Evolutionary conservation across 2,888 invertebrate species (phyloP).

Genomic region (Entomobrya multifasciata): DNA sequence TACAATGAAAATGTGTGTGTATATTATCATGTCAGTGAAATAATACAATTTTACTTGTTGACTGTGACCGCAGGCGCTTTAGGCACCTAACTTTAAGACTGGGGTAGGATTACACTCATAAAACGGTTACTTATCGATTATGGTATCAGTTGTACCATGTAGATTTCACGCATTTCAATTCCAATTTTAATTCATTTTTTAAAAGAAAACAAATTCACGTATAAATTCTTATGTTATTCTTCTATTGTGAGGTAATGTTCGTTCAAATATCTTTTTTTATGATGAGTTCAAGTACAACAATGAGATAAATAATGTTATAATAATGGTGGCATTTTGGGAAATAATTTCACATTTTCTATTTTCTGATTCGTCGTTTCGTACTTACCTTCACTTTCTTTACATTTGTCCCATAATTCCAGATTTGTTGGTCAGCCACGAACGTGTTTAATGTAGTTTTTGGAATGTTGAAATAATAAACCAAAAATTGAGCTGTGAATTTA

Average conservation of each 20-base stretch:
- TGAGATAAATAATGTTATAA: not conserved
- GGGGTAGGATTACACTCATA: not conserved
- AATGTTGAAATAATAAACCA: not conserved
- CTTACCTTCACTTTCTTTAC: slow-evolving; percentile 25
- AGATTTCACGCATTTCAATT: not conserved
- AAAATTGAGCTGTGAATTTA: slow-evolving; percentile 11
- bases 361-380: not conserved
- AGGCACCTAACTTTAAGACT: slow-evolving; percentile 11
- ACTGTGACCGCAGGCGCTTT: slow-evolving; percentile 47
- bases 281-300: not conserved
- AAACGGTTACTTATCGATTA: not conserved
- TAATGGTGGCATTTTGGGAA: no score
- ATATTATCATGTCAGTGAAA: not conserved
- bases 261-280: no score
- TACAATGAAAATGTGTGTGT: not conserved
- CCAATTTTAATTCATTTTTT: not conserved
- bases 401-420: slow-evolving; percentile 48
- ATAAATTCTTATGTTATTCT: no score
- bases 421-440: not conserved
- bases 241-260: no score
- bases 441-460: not conserved
- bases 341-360: slow-evolving; percentile 44
- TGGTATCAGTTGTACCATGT: not conserved
- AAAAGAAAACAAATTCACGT: no score
- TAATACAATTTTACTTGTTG: not conserved